Percentiles rank a stretch among this genome's conserved stretches.
These are phyloP conservation scores for Phyllostomus discolor DNA, from an alignment of 2,113 vertebrate species.

Conservation along the genomic window DNA sequence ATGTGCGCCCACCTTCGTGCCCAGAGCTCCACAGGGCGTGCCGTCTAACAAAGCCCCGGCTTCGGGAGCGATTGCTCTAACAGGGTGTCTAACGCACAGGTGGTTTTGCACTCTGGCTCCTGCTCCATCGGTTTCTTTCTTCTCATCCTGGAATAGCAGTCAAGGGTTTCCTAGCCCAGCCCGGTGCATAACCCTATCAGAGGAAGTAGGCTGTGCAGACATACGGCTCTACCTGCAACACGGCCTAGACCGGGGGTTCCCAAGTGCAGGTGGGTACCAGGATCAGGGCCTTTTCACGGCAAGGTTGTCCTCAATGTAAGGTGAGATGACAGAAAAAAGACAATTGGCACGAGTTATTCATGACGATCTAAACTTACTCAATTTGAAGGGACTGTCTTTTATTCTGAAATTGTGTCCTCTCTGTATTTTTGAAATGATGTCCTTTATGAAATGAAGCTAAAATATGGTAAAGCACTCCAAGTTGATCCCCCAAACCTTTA, in stretches of 20 bases:
- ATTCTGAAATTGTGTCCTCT: neutral
- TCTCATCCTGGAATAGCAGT: neutral
- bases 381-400: neutral
- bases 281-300: neutral
- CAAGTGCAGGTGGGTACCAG: neutral
- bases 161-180: neutral
- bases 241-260: neutral
- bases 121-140: neutral
- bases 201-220: neutral
- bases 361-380: neutral
- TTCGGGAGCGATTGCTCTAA: neutral
- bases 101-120: neutral
- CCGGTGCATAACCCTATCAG: neutral
- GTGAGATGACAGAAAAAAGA: neutral
- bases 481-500: neutral
- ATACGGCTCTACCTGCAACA: neutral
- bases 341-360: neutral
- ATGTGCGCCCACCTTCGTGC: no score
- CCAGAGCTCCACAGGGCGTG: neutral
- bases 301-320: neutral
- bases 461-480: neutral
- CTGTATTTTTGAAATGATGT: slow-evolving; percentile 12
- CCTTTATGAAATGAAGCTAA: slow-evolving; percentile 6
- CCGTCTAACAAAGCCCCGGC: neutral
- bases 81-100: neutral